Evolutionary conservation across 2,888 invertebrate species (phyloP), one percentile per base, ranked within the genome.

Genomic region (Himalopsyche kuldschensis): DNA sequence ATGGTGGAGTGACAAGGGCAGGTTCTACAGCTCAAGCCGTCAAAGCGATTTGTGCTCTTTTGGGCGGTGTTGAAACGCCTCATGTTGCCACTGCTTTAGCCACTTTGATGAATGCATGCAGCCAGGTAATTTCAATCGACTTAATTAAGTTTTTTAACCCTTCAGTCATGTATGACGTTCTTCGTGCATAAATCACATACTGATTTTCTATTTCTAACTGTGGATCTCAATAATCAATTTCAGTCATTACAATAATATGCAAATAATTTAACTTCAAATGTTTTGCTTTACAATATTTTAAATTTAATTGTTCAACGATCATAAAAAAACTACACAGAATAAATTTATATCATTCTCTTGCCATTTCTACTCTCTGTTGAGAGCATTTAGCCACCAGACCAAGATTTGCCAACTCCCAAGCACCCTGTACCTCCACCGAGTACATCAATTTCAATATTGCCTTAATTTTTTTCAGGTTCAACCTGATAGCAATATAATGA

Each of bases 11-110:
- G 2, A 91, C 92, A 41, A 90, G 92, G 0, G 90, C 91, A 2
- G 90, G 89, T 80, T 91, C 95, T 4, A 95, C 98, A 76, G 94
- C 95, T 75, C 98, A 99, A 89, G 96, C 97, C 0, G 96, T 98
- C 0, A 98, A 98, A 90, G 97, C 97, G 0, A 95, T 99, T 48
- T 97, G 98, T 88, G 95, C 97, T 35, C 90, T 97, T 24, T 94
- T 98, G 87, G 97, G 97, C 24, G 95, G 95, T 81, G 94, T 98
- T 0, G 98, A 98, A 90, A 98, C 98, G 0, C 90, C 96, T 63
- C 97, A 98, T 88, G 94, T 98, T 27, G 95, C 95, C 8, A 94
- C 95, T 87, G 95, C 96, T 30, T 91, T 98, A 24, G 94, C 94
- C 80, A 92, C 93, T 85, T 94, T 93, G 86, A 91, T 93, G 1